Percentiles rank a stretch among this genome's conserved stretches.
These are phyloP conservation scores for Tubulanus polymorphus DNA, from an alignment of 2,888 invertebrate genomes.

Conservation along the genomic window DNA sequence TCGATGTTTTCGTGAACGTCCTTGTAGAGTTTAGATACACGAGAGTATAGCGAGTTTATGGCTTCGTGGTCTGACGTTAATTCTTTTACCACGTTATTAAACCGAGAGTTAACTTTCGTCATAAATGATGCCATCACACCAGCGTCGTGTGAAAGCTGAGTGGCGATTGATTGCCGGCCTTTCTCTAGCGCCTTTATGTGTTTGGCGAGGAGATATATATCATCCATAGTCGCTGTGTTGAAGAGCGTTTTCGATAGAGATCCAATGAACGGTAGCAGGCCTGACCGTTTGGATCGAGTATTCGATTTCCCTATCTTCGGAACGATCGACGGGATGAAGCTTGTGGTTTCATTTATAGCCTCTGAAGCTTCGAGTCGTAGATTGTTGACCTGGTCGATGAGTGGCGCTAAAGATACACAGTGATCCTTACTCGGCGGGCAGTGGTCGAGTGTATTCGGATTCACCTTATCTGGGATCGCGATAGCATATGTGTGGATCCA, in stretches of 20 bases:
- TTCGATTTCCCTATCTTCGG: neutral
- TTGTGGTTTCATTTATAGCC: neutral
- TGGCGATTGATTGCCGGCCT: neutral
- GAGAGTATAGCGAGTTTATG: neutral
- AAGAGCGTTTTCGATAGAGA: constrained; percentile 2
- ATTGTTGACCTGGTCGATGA: neutral
- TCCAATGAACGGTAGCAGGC: constrained; percentile 2
- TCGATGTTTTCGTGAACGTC: neutral
- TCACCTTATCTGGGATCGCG: neutral
- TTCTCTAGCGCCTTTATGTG: constrained; percentile 1
- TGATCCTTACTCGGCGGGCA: neutral
- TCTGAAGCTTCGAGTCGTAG: neutral
- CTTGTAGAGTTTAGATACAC: neutral
- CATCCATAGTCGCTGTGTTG: constrained; percentile 4
- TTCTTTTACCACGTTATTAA: neutral
- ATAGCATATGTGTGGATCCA: neutral
- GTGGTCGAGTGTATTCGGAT: neutral
- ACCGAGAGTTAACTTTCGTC: neutral
- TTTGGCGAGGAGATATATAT: constrained; percentile 6
- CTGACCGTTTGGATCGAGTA: neutral
- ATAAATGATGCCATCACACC: neutral
- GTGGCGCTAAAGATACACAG: neutral
- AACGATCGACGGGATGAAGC: neutral
- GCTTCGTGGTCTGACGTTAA: neutral
- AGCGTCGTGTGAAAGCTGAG: neutral